Evolutionary conservation across 2,888 invertebrate species (phyloP), one percentile per base, ranked within the genome.

Genomic region (Epinotia demarniana): DNA sequence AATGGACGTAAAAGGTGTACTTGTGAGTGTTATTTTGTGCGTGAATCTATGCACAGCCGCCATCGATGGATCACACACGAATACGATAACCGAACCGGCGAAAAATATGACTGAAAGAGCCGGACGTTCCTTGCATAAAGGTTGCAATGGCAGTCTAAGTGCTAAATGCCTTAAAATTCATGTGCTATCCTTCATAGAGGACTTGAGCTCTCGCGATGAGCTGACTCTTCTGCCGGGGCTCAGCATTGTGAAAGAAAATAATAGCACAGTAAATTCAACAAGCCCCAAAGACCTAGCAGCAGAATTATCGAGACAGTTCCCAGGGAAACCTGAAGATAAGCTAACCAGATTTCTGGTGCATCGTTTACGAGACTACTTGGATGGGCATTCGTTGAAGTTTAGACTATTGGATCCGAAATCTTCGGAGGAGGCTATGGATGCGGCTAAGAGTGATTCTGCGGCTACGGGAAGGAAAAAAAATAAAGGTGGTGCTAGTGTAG

Each of bases 161-260:
- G 94, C 96, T 33, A 96, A 97, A 85, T 98, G 98, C 84, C 90
- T 97, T 57, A 98, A 97, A 85, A 92, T 97, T 77, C 97, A 97
- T 82, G 95, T 97, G 63, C 95, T 97, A 1, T 96, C 96, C 5
- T 96, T 97, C 83, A 94, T 98, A 78, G 97, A 97, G 84, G 96
- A 96, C 66, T 85, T 97, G 53, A 95, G 96, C 80, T 96, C 96
- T 84, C 95, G 95, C 79, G 95, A 96, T 81, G 96, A 96, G 86
- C 94, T 97, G 6, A 95, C 94, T 77, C 94, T 98, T 13, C 84
- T 97, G 11, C 96, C 97, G 0, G 97, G 97, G 77, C 93, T 98
- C n/a, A 96, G 96, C 79, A 95, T 98, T 39, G 95, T 97, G 12
- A 96, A 96, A 77, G 97, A 97, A 81, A 94, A 94, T 74, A 94